phyloP scores from a whole-genome alignment of 2,888 invertebrate genomes.

The Mystacides longicornis region DNA sequence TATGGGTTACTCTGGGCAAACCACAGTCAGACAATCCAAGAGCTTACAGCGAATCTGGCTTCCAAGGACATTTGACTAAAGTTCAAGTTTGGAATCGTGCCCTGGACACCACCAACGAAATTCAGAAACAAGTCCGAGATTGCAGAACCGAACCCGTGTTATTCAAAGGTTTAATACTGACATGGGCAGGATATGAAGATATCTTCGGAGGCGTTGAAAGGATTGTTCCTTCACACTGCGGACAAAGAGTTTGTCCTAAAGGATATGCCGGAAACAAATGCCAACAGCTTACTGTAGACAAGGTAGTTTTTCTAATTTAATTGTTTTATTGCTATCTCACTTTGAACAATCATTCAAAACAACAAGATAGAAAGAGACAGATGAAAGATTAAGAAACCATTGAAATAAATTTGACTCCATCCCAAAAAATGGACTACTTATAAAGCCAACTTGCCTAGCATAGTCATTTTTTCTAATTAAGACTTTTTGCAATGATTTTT shows the following conservation, averaged over 20 bases:
- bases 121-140: conserved; percentile 89
- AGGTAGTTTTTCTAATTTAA: conserved; percentile 39
- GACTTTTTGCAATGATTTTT: neutral
- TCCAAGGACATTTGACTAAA: conserved; percentile 91
- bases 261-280: conserved; percentile 83
- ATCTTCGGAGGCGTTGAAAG: conserved; percentile 84
- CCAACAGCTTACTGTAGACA: conserved; percentile 75
- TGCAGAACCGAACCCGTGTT: conserved; percentile 88
- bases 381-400: too few species aligned
- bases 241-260: conserved; percentile 79
- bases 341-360: too few species aligned
- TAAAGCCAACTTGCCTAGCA: neutral
- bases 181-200: conserved; percentile 92
- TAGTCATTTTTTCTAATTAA: neutral
- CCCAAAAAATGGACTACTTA: neutral
- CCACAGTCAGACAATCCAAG: conserved; percentile 76
- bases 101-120: conserved; percentile 83
- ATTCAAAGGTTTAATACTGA: conserved; percentile 75
- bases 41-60: conserved; percentile 81
- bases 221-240: conserved; percentile 86
- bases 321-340: too few species aligned
- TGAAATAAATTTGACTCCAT: too few species aligned
- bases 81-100: conserved; percentile 92
- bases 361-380: too few species aligned
- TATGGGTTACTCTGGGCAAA: conserved; percentile 88